Evolutionary conservation across 2,888 invertebrate genomes (phyloP), one percentile per base, ranked within the genome.

Genomic region (Gortyna flavago): DNA sequence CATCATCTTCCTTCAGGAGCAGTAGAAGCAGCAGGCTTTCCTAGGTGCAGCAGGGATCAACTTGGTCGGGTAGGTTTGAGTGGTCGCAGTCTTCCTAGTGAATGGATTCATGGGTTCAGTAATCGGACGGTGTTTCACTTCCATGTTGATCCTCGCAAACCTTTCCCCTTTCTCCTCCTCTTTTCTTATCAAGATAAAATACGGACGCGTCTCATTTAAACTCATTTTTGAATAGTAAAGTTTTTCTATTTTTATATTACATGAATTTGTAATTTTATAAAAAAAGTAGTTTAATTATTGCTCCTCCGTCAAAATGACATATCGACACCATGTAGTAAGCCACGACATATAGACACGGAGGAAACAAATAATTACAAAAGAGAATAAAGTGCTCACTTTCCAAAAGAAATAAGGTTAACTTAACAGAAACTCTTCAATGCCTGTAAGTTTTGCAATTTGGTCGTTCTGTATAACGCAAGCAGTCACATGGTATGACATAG

Each of bases 111-210:
- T n/a, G 0, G 92, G 89, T 44, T 94, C 94, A 0, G 72, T 54
- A 3, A 91, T 89, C 8, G 90, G 85, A 18, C 77, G 87, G 81
- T 94, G 94, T 83, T 95, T 96, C 65, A 96, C 89, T 91, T 96
- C 96, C 95, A 96, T 94, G 79, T 94, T 94, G 59, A 96, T 94
- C 79, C 91, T 93, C 3, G 95, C 96, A 81, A 90, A 93, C 84
- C 92, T 94, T 67, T 96, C 96, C 3, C 96, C 96, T 80, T 96
- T 96, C 75, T 96, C 96, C 85, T 96, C 96, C 87, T 96, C 96
- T 83, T 96, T 96, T 83, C 87, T 93, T 66, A 96, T 90, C 0
- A 92, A 81, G 81, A 96, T 93, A 83, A 92, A 96, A 89, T 92
- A 96, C 44, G 96, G 96, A 13, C 96, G 93, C 79, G 94, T 93